Percentiles rank a stretch among this genome's conserved stretches.
phyloP scores from a whole-genome alignment of 1,140 invertebrate genomes.

The Drosophila sturtevanti region DNA sequence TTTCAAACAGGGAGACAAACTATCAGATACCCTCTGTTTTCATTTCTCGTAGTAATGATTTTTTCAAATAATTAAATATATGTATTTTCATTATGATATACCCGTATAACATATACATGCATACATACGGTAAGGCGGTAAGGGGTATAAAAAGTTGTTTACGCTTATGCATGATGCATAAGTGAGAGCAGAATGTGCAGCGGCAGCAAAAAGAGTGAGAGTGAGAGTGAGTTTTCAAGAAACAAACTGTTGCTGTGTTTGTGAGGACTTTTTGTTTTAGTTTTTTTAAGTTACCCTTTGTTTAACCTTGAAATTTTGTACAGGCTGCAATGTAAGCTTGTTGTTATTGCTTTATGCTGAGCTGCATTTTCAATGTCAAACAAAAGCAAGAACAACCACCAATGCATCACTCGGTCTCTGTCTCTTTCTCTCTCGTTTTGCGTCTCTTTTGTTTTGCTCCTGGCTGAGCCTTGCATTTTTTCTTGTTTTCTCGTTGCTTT shows the following conservation, averaged over 20 bases:
- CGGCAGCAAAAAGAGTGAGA: neutral
- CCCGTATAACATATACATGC: neutral
- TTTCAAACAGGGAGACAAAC: neutral
- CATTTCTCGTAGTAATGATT: no score
- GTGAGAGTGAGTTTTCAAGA: conserved; percentile 15
- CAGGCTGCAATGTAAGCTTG: conserved; percentile 64
- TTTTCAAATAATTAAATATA: no score
- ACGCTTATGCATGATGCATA: conserved; percentile 5
- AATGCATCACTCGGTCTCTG: conserved; percentile 19
- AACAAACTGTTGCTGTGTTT: conserved; percentile 66
- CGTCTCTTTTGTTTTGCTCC: neutral
- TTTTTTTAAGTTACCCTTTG: conserved; percentile 54
- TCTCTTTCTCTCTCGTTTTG: neutral
- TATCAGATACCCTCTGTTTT: neutral
- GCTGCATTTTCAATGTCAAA: conserved; percentile 74
- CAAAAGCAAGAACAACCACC: conserved; percentile 48
- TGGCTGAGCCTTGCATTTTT: conserved; percentile 24
- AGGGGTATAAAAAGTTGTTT: neutral
- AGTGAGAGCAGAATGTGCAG: conserved; percentile 1
- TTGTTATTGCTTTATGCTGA: conserved; percentile 44
- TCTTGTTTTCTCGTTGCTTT: conserved; percentile 19
- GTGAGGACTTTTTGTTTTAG: conserved; percentile 9
- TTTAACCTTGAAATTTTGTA: conserved; percentile 70
- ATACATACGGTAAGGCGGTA: no score
- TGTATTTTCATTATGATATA: no score